Conservation (phyloP, 1,140 invertebrate species). For the Vanessa atalanta region DNA sequence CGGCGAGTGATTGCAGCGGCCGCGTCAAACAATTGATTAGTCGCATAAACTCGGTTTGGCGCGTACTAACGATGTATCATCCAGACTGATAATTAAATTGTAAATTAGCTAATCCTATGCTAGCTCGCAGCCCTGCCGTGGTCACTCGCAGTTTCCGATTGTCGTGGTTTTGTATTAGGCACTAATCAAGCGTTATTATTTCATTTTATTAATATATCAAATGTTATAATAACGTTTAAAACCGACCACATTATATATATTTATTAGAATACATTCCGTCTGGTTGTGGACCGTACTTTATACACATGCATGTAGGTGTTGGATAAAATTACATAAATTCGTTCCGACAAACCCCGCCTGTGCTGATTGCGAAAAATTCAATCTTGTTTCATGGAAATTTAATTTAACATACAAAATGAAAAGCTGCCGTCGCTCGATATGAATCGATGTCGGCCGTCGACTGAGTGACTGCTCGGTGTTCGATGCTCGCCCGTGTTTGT, state of each 20-base stretch:
- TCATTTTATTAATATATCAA: slow-evolving; percentile 1
- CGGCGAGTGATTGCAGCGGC: slow-evolving; percentile 77
- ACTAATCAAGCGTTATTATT: background rate
- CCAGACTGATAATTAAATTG: slow-evolving; percentile 79
- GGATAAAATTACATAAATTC: slow-evolving; percentile 62
- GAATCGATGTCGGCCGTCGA: slow-evolving; percentile 67
- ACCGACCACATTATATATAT: background rate
- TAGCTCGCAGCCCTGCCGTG: slow-evolving; percentile 59
- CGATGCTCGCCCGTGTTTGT: slow-evolving; percentile 77
- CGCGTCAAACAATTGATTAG: slow-evolving; percentile 81
- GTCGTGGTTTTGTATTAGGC: slow-evolving; percentile 23
- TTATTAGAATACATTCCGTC: background rate
- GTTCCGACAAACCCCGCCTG: slow-evolving; percentile 61
- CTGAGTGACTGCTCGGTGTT: slow-evolving; percentile 32
- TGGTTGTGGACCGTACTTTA: background rate
- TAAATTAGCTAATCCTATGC: slow-evolving; percentile 79
- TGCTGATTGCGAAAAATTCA: slow-evolving; percentile 80
- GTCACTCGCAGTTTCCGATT: slow-evolving; percentile 44
- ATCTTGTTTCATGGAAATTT: slow-evolving; percentile 81
- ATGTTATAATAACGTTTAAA: no score
- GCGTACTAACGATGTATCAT: slow-evolving; percentile 79
- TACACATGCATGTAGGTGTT: slow-evolving; percentile 31
- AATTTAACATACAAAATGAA: slow-evolving; percentile 81
- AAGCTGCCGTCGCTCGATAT: slow-evolving; percentile 75
- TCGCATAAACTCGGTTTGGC: slow-evolving; percentile 80